These are phyloP conservation scores for Tetranychus urticae DNA, from an alignment of 1,140 invertebrate genomes.

Conservation along the genomic window DNA sequence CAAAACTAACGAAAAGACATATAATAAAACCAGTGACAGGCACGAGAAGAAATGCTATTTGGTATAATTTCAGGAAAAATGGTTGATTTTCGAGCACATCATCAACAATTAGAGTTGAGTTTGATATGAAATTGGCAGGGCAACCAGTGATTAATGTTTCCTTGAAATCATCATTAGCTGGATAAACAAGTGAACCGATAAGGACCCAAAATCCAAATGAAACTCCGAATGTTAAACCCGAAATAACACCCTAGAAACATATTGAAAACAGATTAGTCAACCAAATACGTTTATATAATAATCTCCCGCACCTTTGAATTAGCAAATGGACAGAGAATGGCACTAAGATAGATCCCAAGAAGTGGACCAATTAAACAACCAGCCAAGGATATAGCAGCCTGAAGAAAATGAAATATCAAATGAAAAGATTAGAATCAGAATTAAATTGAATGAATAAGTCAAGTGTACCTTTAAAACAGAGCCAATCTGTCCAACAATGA, in stretches of 20 bases:
- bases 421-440: background rate
- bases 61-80: constrained; percentile 1
- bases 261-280: background rate
- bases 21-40: constrained; percentile 10
- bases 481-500: constrained; percentile 8
- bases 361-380: constrained; percentile 39
- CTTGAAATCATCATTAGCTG: background rate
- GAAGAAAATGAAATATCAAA: background rate
- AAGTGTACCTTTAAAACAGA: constrained; percentile 4
- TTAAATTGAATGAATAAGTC: background rate
- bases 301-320: constrained; percentile 30
- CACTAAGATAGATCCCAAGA: constrained; percentile 46
- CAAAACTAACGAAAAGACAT: constrained; percentile 1
- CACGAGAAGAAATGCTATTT: constrained; percentile 8
- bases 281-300: background rate
- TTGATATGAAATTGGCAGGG: background rate
- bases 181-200: constrained; percentile 8
- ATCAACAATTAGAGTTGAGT: background rate
- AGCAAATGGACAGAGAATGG: constrained; percentile 45
- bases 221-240: constrained; percentile 4
- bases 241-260: constrained; percentile 3
- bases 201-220: constrained; percentile 7
- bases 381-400: constrained; percentile 22
- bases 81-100: background rate
- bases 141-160: background rate